A percentile compares a stretch with the other conserved stretches of the same genome.
Conservation (phyloP, 2,888 invertebrate species). For the Lasioglossum leucozonium region DNA sequence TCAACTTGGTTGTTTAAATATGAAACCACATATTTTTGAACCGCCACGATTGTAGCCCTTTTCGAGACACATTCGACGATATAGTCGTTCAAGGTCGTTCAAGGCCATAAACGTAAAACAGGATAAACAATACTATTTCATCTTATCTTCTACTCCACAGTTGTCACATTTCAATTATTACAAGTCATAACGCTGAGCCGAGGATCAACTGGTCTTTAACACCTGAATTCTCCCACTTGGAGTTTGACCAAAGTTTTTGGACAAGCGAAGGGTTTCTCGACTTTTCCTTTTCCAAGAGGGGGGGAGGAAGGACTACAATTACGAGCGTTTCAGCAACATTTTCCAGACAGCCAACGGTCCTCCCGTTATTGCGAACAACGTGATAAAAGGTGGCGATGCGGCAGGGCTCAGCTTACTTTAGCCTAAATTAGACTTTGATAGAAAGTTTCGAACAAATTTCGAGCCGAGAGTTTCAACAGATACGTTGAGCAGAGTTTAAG, state of each 20-base stretch:
- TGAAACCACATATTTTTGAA: too few relatives aligned
- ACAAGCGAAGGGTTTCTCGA: background rate
- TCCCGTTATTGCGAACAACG: background rate
- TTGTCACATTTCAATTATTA: background rate
- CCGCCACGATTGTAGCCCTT: too few relatives aligned
- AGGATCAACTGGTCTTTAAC: background rate
- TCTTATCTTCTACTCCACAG: background rate
- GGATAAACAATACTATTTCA: background rate
- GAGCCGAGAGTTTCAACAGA: conserved; percentile 17
- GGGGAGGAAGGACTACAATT: background rate
- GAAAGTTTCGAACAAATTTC: conserved; percentile 46
- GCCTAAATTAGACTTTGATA: conserved; percentile 54
- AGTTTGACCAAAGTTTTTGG: background rate
- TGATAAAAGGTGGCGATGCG: conserved; percentile 13
- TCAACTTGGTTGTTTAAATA: too few relatives aligned
- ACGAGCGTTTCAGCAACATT: background rate
- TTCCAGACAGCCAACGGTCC: background rate
- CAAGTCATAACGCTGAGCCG: background rate
- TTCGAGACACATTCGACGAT: too few relatives aligned
- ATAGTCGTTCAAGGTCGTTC: background rate
- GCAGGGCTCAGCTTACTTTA: conserved; percentile 12
- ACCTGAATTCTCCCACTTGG: background rate
- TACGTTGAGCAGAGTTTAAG: conserved; percentile 52
- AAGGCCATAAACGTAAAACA: too few relatives aligned
- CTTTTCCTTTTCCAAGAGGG: background rate